phyloP scores from a whole-genome alignment of 1,140 invertebrate species.

The Cherax destructor region DNA sequence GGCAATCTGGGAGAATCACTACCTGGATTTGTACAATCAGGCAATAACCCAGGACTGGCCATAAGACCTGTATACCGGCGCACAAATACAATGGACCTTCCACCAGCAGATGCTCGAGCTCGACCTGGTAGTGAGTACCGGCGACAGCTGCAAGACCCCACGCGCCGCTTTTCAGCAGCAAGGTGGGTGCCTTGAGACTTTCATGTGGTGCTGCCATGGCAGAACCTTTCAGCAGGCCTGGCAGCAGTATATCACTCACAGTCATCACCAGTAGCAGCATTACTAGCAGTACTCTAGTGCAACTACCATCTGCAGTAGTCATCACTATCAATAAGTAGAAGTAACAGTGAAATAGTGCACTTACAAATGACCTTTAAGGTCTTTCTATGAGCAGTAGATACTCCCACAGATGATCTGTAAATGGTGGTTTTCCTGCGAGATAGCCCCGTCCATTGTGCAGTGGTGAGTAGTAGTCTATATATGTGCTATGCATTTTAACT shows the following conservation, averaged over 20 bases:
- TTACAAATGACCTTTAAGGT: slow-evolving; percentile 34
- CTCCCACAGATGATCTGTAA: slow-evolving; percentile 49
- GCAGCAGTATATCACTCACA: slow-evolving; percentile 28
- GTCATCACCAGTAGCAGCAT: slow-evolving; percentile 41
- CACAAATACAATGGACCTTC: slow-evolving; percentile 70
- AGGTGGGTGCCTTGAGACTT: slow-evolving; percentile 58
- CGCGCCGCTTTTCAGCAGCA: slow-evolving; percentile 63
- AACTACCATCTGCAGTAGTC: slow-evolving; percentile 37
- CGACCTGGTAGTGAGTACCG: slow-evolving; percentile 67
- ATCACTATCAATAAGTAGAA: slow-evolving; percentile 42
- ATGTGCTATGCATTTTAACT: neutral
- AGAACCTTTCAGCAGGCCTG: neutral
- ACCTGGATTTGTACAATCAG: neutral
- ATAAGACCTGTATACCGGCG: slow-evolving; percentile 52
- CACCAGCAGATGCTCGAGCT: slow-evolving; percentile 60
- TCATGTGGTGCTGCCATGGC: neutral
- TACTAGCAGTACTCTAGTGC: slow-evolving; percentile 38
- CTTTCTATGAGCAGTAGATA: slow-evolving; percentile 23
- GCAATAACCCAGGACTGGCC: neutral
- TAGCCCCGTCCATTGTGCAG: slow-evolving; percentile 13
- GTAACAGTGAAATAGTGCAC: slow-evolving; percentile 22
- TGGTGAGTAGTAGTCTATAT: slow-evolving; percentile 15
- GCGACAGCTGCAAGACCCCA: slow-evolving; percentile 55
- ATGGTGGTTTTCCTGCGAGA: slow-evolving; percentile 30
- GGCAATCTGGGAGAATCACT: slow-evolving; percentile 49